Evolutionary conservation across 2,113 vertebrate genomes (phyloP).

Genomic region (Daphoenositta chrysoptera): DNA sequence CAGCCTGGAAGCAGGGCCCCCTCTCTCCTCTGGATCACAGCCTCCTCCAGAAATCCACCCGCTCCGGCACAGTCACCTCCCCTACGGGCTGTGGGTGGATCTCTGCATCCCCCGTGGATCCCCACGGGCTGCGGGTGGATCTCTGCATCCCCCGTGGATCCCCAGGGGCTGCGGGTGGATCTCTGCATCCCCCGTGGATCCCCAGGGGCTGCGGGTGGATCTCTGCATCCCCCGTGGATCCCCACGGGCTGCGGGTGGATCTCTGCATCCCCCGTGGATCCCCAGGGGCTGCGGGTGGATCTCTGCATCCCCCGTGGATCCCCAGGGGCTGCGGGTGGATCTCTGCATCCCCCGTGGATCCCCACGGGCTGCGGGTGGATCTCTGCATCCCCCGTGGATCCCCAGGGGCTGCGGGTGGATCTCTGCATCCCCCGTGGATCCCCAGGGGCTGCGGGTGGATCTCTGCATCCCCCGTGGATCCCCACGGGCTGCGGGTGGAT

Average conservation of each 20-base stretch:
- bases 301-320: background rate
- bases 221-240: background rate
- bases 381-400: background rate
- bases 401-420: background rate
- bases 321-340: too few species aligned
- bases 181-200: too few species aligned
- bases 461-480: too few species aligned
- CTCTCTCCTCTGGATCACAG: background rate
- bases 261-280: too few species aligned
- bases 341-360: too few species aligned
- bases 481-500: too few species aligned
- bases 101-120: too few species aligned
- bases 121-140: background rate
- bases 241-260: background rate
- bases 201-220: background rate
- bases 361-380: background rate
- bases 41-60: background rate
- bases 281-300: background rate
- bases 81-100: background rate
- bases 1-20: background rate
- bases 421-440: too few species aligned
- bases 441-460: too few species aligned
- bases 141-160: background rate
- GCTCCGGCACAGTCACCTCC: fast-evolving
- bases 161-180: background rate